These are phyloP conservation scores for Lottia gigantea DNA, from an alignment of 2,888 invertebrate species.

Conservation along the genomic window DNA sequence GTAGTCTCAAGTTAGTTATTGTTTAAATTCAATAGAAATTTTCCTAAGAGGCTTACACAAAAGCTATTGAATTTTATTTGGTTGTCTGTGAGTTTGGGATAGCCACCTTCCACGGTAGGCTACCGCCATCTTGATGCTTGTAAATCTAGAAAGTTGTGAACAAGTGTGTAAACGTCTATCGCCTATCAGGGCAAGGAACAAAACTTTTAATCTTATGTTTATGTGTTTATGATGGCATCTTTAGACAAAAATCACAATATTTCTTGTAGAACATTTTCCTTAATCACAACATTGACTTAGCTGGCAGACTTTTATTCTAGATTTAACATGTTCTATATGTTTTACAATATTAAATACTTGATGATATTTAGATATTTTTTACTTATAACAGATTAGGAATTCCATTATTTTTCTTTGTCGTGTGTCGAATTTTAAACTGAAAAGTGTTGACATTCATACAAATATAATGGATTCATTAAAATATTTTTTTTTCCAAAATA, in stretches of 20 bases:
- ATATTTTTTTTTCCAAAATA: too few relatives aligned
- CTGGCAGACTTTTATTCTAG: background rate
- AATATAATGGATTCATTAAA: too few relatives aligned
- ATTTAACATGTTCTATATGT: background rate
- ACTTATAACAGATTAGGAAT: conserved; percentile 1
- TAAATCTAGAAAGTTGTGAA: background rate
- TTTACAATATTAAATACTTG: background rate
- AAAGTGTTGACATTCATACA: conserved; percentile 1
- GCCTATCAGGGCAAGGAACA: background rate
- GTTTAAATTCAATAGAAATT: conserved; percentile 12
- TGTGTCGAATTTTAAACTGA: background rate
- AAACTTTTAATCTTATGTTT: background rate
- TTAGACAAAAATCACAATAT: background rate
- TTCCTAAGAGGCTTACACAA: conserved; percentile 6
- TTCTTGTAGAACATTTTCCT: background rate
- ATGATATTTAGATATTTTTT: background rate
- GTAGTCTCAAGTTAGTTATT: conserved; percentile 11
- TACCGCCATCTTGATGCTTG: background rate
- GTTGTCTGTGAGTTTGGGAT: conserved; percentile 8
- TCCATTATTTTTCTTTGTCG: background rate
- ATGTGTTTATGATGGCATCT: conserved; percentile 7
- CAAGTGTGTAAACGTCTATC: conserved; percentile 3
- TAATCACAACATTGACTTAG: conserved; percentile 9
- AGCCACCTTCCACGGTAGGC: background rate
- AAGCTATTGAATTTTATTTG: conserved; percentile 17